Percentiles rank a stretch among this genome's conserved stretches.
Conservation (phyloP, 2,113 vertebrate species). For the Riparia riparia region DNA sequence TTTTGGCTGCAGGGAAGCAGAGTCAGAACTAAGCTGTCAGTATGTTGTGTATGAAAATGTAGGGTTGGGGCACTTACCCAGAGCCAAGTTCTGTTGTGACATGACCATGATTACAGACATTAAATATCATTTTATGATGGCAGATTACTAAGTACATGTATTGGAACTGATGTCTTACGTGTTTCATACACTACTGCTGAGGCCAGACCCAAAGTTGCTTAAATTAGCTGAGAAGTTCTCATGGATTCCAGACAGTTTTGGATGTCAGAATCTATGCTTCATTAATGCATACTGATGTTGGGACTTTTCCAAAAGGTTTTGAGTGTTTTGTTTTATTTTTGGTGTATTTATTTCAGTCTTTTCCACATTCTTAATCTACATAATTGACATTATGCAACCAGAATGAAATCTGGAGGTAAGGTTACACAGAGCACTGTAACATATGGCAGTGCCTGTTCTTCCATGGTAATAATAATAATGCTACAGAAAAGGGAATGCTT, state of each 20-base stretch:
- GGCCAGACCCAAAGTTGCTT: not conserved
- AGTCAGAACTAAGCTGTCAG: not conserved
- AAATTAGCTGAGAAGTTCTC: slow-evolving; percentile 9
- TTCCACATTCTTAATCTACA: slow-evolving; percentile 1
- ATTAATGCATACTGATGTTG: not conserved
- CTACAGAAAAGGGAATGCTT: not conserved
- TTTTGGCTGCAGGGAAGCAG: not conserved
- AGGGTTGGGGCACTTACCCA: not conserved
- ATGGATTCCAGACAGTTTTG: not conserved
- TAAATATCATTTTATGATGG: not conserved
- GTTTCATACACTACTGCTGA: not conserved
- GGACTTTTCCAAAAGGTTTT: not conserved
- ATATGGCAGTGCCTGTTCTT: not conserved
- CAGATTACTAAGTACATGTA: not conserved
- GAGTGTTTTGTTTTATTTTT: not conserved
- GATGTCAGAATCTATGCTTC: not conserved
- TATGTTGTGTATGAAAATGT: not conserved
- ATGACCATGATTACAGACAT: not conserved
- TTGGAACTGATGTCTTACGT: not conserved
- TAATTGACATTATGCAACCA: not conserved
- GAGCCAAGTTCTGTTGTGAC: not conserved
- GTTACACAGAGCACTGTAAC: not conserved
- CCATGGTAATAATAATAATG: not conserved
- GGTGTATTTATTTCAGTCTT: not conserved
- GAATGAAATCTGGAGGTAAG: slow-evolving; percentile 10